Evolutionary conservation across 2,113 vertebrate species (phyloP), one percentile per base, ranked within the genome.

Genomic region (Zingel zingel): DNA sequence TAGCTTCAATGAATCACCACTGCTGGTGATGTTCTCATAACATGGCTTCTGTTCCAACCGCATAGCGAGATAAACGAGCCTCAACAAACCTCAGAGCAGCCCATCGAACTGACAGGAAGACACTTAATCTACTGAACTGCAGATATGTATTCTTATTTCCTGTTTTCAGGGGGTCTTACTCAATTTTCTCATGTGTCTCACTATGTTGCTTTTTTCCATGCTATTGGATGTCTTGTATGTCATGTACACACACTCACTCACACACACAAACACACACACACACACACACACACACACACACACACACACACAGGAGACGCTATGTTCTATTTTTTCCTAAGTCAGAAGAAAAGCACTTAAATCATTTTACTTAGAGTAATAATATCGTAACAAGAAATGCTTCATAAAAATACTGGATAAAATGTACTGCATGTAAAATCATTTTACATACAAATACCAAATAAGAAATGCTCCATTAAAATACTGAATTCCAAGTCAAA

Each of bases 41-140:
- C 25, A 56, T 14, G 27, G 47, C 83, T 77, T 77, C 83, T 86
- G 72, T 82, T 86, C 77, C 89, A 66, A 92, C 93, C 92, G 5
- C 90, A 91, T 67, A 64, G 16, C 19, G 47, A 83, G 81, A 91
- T 64, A 86, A 87, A 82, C n/a, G 16, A 67, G 78, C 53, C 67
- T 74, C 27, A 77, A 15, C 36, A 25, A 86, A 89, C 86, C 87
- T 84, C 82, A 87, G 51, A 79, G 81, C 77, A 45, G 65, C 70
- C 63, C n/a, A 47, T 65, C n/a, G 6, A 48, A 3, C 45, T 87
- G 50, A 87, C 88, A 93, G 86, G 85, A 91, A 88, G 85, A 68
- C 19, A 13, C 6, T 23, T 2, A 3, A 56, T 14, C 9, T 23
- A 18, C 36, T 58, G 2, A 59, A 36, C n/a, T 45, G 61, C 64